A percentile compares a stretch with the other conserved stretches of the same genome.
Evolutionary conservation across 2,113 vertebrate genomes (phyloP).

Genomic region (Diadophis punctatus): DNA sequence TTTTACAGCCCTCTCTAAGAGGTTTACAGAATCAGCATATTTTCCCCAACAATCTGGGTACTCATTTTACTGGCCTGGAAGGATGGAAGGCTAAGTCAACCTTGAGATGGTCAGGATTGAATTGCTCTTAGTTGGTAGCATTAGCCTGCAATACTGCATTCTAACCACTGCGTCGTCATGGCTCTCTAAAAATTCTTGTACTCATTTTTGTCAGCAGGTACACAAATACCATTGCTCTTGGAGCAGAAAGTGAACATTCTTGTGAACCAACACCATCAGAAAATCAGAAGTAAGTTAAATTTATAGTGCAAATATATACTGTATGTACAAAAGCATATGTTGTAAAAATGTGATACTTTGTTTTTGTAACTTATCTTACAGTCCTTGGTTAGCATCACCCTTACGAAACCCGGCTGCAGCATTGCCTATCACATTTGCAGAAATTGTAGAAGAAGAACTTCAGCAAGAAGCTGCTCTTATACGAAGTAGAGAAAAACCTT

Average conservation of each 20-base stretch:
- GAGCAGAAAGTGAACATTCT: constrained; percentile 53
- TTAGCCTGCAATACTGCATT: background rate
- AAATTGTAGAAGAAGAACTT: constrained; percentile 91
- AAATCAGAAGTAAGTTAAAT: constrained; percentile 66
- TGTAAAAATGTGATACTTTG: background rate
- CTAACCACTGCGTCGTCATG: background rate
- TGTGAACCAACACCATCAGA: constrained; percentile 57
- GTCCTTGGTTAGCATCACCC: constrained; percentile 85
- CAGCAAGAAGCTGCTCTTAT: constrained; percentile 93
- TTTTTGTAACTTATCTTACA: constrained; percentile 55
- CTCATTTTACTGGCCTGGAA: background rate
- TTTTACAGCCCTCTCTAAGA: background rate
- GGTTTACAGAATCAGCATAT: background rate
- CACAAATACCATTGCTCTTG: constrained; percentile 24
- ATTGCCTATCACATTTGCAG: constrained; percentile 83
- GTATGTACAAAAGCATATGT: background rate
- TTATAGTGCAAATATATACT: background rate
- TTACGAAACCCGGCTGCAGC: constrained; percentile 66
- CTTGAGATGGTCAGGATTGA: background rate
- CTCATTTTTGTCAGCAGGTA: constrained; percentile 48
- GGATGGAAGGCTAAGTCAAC: background rate
- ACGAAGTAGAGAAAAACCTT: constrained; percentile 91
- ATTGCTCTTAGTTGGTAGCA: background rate
- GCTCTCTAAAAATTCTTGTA: background rate
- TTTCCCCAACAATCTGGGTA: background rate